phyloP scores from a whole-genome alignment of 2,888 invertebrate species.

The Leucozona laternaria region DNA sequence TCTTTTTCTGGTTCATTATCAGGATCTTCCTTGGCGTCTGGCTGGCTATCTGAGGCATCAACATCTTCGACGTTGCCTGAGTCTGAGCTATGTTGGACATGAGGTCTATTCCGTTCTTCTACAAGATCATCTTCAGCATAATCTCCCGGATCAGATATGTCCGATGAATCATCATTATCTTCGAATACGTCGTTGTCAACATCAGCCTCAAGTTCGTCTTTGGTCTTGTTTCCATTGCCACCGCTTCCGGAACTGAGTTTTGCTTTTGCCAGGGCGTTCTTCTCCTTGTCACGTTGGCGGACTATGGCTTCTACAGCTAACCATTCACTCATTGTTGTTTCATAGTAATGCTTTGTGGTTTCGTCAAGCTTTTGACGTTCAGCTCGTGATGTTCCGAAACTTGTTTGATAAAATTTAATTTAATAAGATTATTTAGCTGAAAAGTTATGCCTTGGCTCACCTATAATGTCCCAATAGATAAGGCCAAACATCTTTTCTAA shows the following conservation, averaged over 20 bases:
- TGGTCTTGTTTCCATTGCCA: slow-evolving; percentile 84
- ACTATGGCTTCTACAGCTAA: slow-evolving; percentile 97
- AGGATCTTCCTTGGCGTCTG: slow-evolving; percentile 53
- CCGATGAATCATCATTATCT: slow-evolving; percentile 84
- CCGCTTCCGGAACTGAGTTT: slow-evolving; percentile 90
- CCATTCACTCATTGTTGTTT: slow-evolving; percentile 98
- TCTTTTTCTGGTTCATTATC: slow-evolving; percentile 3
- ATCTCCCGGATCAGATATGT: slow-evolving; percentile 82
- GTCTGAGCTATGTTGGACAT: slow-evolving; percentile 82
- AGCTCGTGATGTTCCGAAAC: slow-evolving; percentile 89
- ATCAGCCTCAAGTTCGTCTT: slow-evolving; percentile 85
- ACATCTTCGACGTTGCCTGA: slow-evolving; percentile 83
- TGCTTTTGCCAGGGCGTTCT: slow-evolving; percentile 93
- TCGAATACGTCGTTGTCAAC: slow-evolving; percentile 85
- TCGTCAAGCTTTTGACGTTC: slow-evolving; percentile 88
- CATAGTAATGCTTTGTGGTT: slow-evolving; percentile 90
- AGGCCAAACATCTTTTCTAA: slow-evolving; percentile 93
- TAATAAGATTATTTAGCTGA: not conserved
- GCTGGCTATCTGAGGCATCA: slow-evolving; percentile 76
- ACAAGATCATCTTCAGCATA: slow-evolving; percentile 83
- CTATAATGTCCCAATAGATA: slow-evolving; percentile 94
- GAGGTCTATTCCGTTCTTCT: slow-evolving; percentile 79
- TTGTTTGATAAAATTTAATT: slow-evolving; percentile 76
- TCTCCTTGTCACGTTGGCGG: slow-evolving; percentile 91
- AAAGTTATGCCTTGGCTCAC: slow-evolving; percentile 79